phyloP scores from a whole-genome alignment of 1,140 invertebrate species.

The Eurytemora carolleeae region DNA sequence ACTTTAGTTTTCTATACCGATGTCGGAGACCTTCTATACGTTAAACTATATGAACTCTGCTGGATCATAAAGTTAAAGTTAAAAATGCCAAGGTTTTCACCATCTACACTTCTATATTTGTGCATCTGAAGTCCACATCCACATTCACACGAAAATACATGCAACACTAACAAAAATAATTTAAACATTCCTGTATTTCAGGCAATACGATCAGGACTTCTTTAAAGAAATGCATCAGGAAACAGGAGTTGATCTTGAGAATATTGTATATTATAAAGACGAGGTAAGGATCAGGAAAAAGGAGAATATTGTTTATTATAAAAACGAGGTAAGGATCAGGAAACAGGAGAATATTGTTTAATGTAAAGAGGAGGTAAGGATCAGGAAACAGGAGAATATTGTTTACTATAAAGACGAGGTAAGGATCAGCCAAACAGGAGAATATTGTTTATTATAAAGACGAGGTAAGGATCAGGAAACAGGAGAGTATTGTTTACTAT shows the following conservation, averaged over 20 bases:
- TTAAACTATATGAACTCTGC: too few species aligned
- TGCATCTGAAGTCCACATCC: too few species aligned
- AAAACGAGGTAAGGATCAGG: slow-evolving; percentile 22
- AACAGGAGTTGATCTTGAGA: slow-evolving; percentile 37
- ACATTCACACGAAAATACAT: too few species aligned
- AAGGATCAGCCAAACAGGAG: slow-evolving; percentile 20
- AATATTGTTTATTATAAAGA: slow-evolving; percentile 27
- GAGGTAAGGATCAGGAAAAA: slow-evolving; percentile 17
- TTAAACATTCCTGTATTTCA: too few species aligned
- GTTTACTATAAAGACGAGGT: slow-evolving; percentile 16
- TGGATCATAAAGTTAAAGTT: too few species aligned
- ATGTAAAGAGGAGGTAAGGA: too few species aligned
- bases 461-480: slow-evolving; percentile 31
- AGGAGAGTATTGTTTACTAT: slow-evolving; percentile 42
- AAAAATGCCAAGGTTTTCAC: too few species aligned
- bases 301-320: not conserved
- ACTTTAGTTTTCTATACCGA: too few species aligned
- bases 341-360: too few species aligned
- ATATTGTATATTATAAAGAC: slow-evolving; percentile 36
- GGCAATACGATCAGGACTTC: slow-evolving; percentile 35
- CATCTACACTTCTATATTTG: too few species aligned
- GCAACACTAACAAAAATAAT: too few species aligned
- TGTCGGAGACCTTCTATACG: too few species aligned
- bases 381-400: not conserved
- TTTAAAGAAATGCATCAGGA: slow-evolving; percentile 29